Conservation (phyloP, 2,888 invertebrate genomes). For the Drosophila peninsularis region DNA sequence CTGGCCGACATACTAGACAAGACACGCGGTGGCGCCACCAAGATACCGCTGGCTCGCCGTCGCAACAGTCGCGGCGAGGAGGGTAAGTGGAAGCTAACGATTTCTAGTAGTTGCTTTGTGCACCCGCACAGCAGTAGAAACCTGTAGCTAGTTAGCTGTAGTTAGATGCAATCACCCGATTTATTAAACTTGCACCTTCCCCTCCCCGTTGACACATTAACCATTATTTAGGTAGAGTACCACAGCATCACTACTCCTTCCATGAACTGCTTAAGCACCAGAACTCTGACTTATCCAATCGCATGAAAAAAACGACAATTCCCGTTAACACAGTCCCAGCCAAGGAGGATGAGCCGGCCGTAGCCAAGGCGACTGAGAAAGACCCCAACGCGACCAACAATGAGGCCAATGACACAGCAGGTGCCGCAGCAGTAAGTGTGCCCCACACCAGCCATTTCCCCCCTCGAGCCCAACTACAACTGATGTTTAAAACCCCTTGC, state of each 20-base stretch:
- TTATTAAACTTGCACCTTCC: slow-evolving; percentile 50
- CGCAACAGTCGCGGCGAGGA: slow-evolving; percentile 80
- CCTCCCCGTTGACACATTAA: slow-evolving; percentile 29
- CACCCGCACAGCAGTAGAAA: slow-evolving; percentile 66
- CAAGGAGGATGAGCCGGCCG: slow-evolving; percentile 42
- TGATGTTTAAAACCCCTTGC: slow-evolving; percentile 5
- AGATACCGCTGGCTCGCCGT: slow-evolving; percentile 78
- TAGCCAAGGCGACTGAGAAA: slow-evolving; percentile 36
- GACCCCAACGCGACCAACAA: slow-evolving; percentile 32
- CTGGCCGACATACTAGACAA: slow-evolving; percentile 82
- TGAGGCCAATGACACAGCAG: slow-evolving; percentile 46
- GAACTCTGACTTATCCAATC: slow-evolving; percentile 82
- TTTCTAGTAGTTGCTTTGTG: slow-evolving; percentile 60
- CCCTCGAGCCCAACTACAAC: background rate
- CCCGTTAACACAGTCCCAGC: slow-evolving; percentile 70
- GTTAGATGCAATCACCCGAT: slow-evolving; percentile 46
- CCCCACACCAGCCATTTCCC: background rate
- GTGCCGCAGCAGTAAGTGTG: slow-evolving; percentile 53
- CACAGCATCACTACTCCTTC: slow-evolving; percentile 79
- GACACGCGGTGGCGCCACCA: slow-evolving; percentile 77
- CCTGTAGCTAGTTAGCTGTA: slow-evolving; percentile 42
- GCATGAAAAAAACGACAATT: slow-evolving; percentile 78
- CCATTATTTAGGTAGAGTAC: slow-evolving; percentile 70
- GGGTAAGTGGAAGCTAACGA: slow-evolving; percentile 65
- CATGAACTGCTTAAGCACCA: slow-evolving; percentile 81